Percentiles rank a stretch among this genome's conserved stretches.
phyloP scores from a whole-genome alignment of 1,140 invertebrate genomes.

The Drosophila sp. region DNA sequence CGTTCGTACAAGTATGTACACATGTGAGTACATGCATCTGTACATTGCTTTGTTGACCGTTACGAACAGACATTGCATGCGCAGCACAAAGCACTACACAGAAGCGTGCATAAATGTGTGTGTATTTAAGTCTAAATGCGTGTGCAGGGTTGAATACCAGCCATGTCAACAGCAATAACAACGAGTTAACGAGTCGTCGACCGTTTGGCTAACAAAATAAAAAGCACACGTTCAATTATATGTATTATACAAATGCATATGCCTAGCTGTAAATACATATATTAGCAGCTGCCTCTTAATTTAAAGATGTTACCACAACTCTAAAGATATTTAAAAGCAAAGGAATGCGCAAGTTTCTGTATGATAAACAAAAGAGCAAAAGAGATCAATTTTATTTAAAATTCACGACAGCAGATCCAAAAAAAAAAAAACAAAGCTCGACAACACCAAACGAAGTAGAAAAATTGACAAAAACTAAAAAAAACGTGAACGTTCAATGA shows the following conservation, averaged over 20 bases:
- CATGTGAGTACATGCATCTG: neutral
- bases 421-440: neutral
- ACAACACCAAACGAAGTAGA: neutral
- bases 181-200: conserved; percentile 24
- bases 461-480: conserved; percentile 48
- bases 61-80: conserved; percentile 9
- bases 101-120: conserved; percentile 5
- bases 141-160: conserved; percentile 34
- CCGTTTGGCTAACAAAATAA: conserved; percentile 32
- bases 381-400: neutral
- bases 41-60: conserved; percentile 4
- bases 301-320: conserved; percentile 14
- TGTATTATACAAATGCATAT: conserved; percentile 6
- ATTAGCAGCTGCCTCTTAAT: conserved; percentile 23
- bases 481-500: conserved; percentile 42
- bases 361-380: neutral
- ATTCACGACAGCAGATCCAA: conserved; percentile 7
- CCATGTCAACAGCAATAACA: conserved; percentile 19
- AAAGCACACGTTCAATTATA: conserved; percentile 13
- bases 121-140: neutral
- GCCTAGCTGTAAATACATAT: neutral
- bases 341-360: neutral
- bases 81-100: conserved; percentile 15
- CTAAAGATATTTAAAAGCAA: neutral
- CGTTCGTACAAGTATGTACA: neutral